Evolutionary conservation across 2,888 invertebrate genomes (phyloP), one percentile per base, ranked within the genome.

Genomic region (Agrochola litura): DNA sequence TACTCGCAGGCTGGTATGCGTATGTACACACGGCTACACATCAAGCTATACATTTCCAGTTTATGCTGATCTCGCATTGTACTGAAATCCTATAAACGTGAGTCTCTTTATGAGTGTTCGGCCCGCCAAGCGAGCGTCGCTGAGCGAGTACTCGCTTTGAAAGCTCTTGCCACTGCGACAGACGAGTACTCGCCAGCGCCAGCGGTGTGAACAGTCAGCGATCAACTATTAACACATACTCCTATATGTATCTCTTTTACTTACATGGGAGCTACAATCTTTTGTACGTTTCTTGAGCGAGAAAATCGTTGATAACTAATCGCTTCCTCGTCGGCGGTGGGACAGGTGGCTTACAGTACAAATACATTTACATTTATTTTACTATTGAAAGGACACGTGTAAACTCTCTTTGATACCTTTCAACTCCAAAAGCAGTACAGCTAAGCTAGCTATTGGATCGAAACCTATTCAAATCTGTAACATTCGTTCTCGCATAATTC

Each of bases 401-500:
- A 61, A 9, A 52, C 41, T 58, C 43, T 67, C 46, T 49, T 30
- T 22, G 41, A 60, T 37, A 70, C 79, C 61, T 63, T 72, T 83
- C 83, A 75, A 43, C 43, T 67, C 52, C 68, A 56, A 60, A 46
- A 9, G 46, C 61, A 65, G 74, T 70, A 65, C 60, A 68, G 25
- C 52, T 41, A 3, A 60, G 41, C 71, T 63, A 64, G 41, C 71
- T 64, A 65, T 56, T 60, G 74, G 54, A 58, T 74, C 71, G 74
- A 61, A 43, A 41, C 61, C 68, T 69, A 79, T 83, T 83, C 71
- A 79, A 82, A 83, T 69, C 63, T 46, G 30, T 75, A 30, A 75
- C 74, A 64, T 54, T 67, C 41, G 63, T 41, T 52, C 8, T 58
- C 37, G 22, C 25, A 56, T 56, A 61, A 68, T 52, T 78, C 43